A percentile compares a stretch with the other conserved stretches of the same genome.
phyloP scores from a whole-genome alignment of 2,888 invertebrate genomes.

The Penaeus monodon region DNA sequence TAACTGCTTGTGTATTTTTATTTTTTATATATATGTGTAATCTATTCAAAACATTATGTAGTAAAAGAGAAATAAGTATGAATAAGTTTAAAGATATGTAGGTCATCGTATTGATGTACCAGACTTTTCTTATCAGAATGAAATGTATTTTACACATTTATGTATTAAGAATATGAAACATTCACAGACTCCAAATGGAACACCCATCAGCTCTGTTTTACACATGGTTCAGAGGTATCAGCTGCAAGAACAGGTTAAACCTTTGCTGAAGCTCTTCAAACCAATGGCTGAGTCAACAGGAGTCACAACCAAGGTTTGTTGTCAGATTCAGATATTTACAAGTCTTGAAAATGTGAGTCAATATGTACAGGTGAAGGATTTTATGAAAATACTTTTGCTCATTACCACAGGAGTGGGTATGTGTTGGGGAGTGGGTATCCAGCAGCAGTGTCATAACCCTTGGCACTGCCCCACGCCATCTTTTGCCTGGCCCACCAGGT shows the following conservation, averaged over 20 bases:
- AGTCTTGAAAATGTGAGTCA: not conserved
- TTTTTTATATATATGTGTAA: too few species aligned
- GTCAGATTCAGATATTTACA: not conserved
- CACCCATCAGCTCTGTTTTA: not conserved
- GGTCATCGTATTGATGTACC: too few species aligned
- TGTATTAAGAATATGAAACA: not conserved
- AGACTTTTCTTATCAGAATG: too few species aligned
- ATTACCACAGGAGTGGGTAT: conserved; percentile 57
- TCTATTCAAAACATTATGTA: too few species aligned
- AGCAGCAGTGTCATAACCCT: conserved; percentile 45
- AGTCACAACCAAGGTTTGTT: conserved; percentile 48
- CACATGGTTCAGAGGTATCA: conserved; percentile 59
- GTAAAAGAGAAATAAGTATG: too few species aligned
- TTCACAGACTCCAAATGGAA: conserved; percentile 21
- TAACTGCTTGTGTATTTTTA: too few species aligned
- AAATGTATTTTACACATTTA: not conserved
- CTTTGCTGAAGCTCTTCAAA: conserved; percentile 57
- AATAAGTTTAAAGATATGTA: too few species aligned
- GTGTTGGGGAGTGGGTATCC: conserved; percentile 57
- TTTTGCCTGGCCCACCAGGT: conserved; percentile 44
- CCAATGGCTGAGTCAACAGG: conserved; percentile 46
- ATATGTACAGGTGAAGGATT: not conserved
- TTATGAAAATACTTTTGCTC: not conserved
- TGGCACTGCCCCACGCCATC: conserved; percentile 49
- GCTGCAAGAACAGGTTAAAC: conserved; percentile 58